Percentiles rank a stretch among this genome's conserved stretches.
Evolutionary conservation across 2,888 invertebrate genomes (phyloP).

Genomic region (Amiota minor): DNA sequence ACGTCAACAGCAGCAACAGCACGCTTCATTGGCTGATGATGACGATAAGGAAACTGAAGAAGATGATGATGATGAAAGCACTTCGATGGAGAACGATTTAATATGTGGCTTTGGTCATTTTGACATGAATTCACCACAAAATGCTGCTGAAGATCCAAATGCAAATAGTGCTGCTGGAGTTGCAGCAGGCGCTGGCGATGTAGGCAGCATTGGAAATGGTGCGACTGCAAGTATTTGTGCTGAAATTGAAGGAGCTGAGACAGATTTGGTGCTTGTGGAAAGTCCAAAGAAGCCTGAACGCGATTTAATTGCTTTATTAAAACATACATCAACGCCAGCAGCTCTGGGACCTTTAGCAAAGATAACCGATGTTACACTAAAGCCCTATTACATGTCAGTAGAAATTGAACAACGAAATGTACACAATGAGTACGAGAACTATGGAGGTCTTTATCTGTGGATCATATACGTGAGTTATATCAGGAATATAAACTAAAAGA

Average conservation of each 20-base stretch:
- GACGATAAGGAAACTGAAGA: slow-evolving; percentile 46
- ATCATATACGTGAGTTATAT: slow-evolving; percentile 78
- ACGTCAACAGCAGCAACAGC: slow-evolving; percentile 44
- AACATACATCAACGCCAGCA: slow-evolving; percentile 74
- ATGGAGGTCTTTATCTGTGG: slow-evolving; percentile 70
- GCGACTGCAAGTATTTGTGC: slow-evolving; percentile 78
- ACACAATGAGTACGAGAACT: slow-evolving; percentile 67
- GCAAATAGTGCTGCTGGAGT: slow-evolving; percentile 72
- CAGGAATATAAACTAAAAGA: slow-evolving; percentile 78
- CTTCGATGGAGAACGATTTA: slow-evolving; percentile 77
- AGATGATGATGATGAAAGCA: slow-evolving; percentile 79
- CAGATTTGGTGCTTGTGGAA: slow-evolving; percentile 84
- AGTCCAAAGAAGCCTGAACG: slow-evolving; percentile 82
- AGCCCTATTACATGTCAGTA: slow-evolving; percentile 77
- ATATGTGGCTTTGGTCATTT: slow-evolving; percentile 76
- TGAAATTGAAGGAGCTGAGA: slow-evolving; percentile 88
- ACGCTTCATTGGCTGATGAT: slow-evolving; percentile 38
- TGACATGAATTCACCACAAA: slow-evolving; percentile 72
- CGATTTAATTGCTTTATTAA: slow-evolving; percentile 81
- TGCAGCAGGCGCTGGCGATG: slow-evolving; percentile 51
- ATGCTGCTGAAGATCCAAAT: slow-evolving; percentile 75
- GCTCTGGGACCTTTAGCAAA: slow-evolving; percentile 63
- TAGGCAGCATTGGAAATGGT: slow-evolving; percentile 43
- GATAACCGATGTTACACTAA: slow-evolving; percentile 74
- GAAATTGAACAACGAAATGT: slow-evolving; percentile 75